Evolutionary conservation across 2,797 vertebrate species (phyloP).

Genomic region (Leptoclinus maculatus): DNA sequence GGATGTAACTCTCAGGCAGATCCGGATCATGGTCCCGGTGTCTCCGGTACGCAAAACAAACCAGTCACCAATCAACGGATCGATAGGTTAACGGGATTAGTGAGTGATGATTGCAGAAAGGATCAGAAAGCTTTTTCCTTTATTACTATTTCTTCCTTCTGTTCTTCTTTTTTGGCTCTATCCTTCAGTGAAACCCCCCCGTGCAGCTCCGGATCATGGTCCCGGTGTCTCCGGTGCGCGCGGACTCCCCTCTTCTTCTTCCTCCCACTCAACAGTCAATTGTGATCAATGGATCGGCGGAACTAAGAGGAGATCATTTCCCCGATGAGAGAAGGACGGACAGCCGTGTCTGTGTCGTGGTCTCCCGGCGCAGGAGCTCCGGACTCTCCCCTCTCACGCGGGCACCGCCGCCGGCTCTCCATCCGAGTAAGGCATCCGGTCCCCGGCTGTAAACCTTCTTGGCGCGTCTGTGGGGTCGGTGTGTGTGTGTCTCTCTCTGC

Average conservation of each 20-base stretch:
- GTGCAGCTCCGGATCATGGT: constrained; percentile 87
- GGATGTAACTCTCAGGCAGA: constrained; percentile 38
- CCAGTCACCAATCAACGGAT: constrained; percentile 16
- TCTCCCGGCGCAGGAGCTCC: constrained; percentile 47
- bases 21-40: constrained; percentile 58
- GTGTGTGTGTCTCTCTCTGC: neutral
- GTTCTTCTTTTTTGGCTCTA: constrained; percentile 4
- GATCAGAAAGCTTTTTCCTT: neutral
- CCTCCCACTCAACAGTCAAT: constrained; percentile 30
- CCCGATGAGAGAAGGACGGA: neutral
- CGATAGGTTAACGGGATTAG: neutral
- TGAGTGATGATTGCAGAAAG: neutral
- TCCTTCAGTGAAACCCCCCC: constrained; percentile 34
- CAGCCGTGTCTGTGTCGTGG: neutral
- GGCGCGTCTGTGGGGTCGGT: constrained; percentile 9
- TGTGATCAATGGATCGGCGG: neutral
- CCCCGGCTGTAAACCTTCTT: constrained; percentile 35
- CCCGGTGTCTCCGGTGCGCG: constrained; percentile 48
- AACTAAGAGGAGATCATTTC: constrained; percentile 19
- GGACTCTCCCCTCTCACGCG: constrained; percentile 52
- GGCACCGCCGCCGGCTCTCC: constrained; percentile 47
- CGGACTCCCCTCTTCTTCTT: neutral
- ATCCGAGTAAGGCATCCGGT: constrained; percentile 45
- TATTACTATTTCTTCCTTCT: neutral
- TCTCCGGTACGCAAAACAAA: constrained; percentile 22